Conservation (phyloP, 2,888 invertebrate genomes). For the Frankliniella intonsa region DNA sequence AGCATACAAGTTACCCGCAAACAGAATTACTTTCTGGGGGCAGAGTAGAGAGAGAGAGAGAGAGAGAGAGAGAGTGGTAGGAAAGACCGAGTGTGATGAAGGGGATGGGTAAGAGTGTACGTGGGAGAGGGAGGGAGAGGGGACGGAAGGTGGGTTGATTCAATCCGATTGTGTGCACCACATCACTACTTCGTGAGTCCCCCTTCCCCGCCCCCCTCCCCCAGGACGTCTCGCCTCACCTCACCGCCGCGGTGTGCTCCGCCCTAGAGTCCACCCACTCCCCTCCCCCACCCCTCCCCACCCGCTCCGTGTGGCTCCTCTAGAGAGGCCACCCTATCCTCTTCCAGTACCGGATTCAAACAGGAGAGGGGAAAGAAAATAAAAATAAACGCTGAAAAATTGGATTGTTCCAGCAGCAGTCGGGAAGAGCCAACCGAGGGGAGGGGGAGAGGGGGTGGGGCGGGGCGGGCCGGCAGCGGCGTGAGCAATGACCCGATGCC, state of each 20-base stretch:
- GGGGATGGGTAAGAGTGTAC: background rate
- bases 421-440: background rate
- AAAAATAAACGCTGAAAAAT: conserved; percentile 12
- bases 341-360: conserved; percentile 10
- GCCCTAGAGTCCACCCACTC: background rate
- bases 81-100: no score
- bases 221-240: background rate
- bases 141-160: background rate
- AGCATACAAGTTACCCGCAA: background rate
- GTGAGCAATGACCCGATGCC: background rate
- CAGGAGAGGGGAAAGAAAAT: background rate
- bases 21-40: background rate
- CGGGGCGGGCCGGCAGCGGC: no score
- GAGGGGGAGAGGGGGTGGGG: background rate
- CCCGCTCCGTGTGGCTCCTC: no score
- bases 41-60: background rate
- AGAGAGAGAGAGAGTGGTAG: background rate
- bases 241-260: background rate
- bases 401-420: conserved; percentile 4
- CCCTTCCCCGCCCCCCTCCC: background rate
- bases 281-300: background rate
- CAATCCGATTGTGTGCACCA: conserved; percentile 21
- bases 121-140: background rate
- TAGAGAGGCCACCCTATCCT: background rate
- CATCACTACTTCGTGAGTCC: background rate